A percentile compares a stretch with the other conserved stretches of the same genome.
phyloP scores from a whole-genome alignment of 2,888 invertebrate species.

The Torymus tubicola region DNA sequence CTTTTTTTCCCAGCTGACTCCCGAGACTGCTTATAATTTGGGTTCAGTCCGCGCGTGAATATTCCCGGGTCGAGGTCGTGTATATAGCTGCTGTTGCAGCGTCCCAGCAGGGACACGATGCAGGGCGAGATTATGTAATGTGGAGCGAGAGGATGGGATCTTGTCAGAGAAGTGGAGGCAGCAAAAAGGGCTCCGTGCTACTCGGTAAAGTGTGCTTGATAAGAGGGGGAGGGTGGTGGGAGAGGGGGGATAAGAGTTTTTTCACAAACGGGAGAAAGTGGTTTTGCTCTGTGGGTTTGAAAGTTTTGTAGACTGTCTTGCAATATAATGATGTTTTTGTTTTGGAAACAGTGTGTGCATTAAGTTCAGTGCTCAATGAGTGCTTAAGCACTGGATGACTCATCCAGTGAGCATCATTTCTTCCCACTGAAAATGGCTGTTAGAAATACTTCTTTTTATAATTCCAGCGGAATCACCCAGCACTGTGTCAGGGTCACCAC shows the following conservation, averaged over 20 bases:
- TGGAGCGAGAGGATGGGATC: slow-evolving; percentile 25
- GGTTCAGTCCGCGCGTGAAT: not conserved
- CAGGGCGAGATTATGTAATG: slow-evolving; percentile 30
- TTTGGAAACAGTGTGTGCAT: not conserved
- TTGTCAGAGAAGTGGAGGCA: slow-evolving; percentile 10
- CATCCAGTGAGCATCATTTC: not conserved
- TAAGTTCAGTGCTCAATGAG: not conserved
- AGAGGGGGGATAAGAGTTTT: not conserved
- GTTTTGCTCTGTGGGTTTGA: not conserved
- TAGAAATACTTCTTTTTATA: not conserved
- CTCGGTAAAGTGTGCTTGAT: too few species aligned
- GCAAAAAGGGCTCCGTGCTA: not conserved
- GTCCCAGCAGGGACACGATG: not conserved
- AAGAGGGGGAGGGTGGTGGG: too few species aligned
- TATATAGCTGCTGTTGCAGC: too few species aligned
- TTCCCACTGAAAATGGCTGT: not conserved
- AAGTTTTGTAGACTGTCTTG: not conserved
- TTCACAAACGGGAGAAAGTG: not conserved
- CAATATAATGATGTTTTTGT: not conserved
- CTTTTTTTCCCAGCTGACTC: slow-evolving; percentile 11
- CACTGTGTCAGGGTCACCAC: slow-evolving; percentile 80
- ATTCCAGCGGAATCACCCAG: slow-evolving; percentile 85
- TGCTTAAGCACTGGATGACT: not conserved
- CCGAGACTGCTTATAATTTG: too few species aligned
- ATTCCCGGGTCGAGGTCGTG: not conserved